A percentile compares a stretch with the other conserved stretches of the same genome.
Conservation (phyloP, 2,888 invertebrate species). For the Sphaerophoria taeniata region DNA sequence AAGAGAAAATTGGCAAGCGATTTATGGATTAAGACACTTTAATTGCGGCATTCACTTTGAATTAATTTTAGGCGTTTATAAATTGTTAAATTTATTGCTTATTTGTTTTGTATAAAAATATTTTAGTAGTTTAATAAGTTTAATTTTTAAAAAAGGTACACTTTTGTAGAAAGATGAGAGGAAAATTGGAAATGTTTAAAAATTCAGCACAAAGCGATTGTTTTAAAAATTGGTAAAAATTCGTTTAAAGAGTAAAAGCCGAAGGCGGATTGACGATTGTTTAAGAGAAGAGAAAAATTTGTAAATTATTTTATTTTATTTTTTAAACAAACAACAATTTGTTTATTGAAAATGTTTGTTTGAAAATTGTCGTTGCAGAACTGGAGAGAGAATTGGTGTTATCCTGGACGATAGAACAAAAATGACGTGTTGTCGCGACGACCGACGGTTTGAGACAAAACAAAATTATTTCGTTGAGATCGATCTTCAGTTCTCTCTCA, state of each 20-base stretch:
- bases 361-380: background rate
- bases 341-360: background rate
- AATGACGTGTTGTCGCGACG: slow-evolving; percentile 39
- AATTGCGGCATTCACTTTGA: slow-evolving; percentile 71
- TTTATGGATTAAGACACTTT: slow-evolving; percentile 70
- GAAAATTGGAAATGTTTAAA: slow-evolving; percentile 27
- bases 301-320: background rate
- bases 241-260: slow-evolving; percentile 34
- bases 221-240: slow-evolving; percentile 44
- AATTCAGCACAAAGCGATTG: slow-evolving; percentile 73
- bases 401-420: slow-evolving; percentile 19
- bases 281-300: slow-evolving; percentile 18
- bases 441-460: slow-evolving; percentile 46
- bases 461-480: slow-evolving; percentile 24
- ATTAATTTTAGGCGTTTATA: slow-evolving; percentile 41
- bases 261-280: slow-evolving; percentile 58
- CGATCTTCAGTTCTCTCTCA: background rate
- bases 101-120: slow-evolving; percentile 53
- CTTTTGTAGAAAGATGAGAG: slow-evolving; percentile 71
- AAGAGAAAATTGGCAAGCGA: slow-evolving; percentile 62
- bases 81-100: slow-evolving; percentile 42
- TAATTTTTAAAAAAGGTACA: slow-evolving; percentile 77
- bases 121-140: slow-evolving; percentile 35
- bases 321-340: background rate
- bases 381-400: background rate